phyloP scores from a whole-genome alignment of 1,140 invertebrate species.

The Scaptomyza pallida region DNA sequence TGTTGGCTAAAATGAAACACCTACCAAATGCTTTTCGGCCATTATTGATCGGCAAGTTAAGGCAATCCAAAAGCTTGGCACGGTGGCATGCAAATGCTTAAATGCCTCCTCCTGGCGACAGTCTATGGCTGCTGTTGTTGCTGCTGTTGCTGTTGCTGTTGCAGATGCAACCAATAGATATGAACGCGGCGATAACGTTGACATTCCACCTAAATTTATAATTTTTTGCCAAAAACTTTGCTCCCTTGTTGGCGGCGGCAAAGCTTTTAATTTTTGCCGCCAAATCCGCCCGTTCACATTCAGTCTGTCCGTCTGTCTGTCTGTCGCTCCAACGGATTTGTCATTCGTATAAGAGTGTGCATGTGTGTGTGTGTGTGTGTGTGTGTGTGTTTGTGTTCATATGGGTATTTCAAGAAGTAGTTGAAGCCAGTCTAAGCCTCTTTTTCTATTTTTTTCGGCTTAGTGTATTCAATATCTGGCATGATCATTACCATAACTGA shows the following conservation, averaged over 20 bases:
- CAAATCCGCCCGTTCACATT: constrained; percentile 58
- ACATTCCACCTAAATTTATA: constrained; percentile 83
- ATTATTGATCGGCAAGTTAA: constrained; percentile 68
- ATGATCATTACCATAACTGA: constrained; percentile 80
- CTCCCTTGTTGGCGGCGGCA: constrained; percentile 62
- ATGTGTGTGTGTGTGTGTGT: too few species aligned
- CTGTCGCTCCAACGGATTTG: constrained; percentile 24
- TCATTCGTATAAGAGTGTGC: constrained; percentile 17
- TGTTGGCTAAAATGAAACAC: constrained; percentile 73
- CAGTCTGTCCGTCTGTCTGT: constrained; percentile 5
- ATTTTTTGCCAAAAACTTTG: constrained; percentile 72
- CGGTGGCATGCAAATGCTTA: constrained; percentile 57
- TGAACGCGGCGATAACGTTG: constrained; percentile 77
- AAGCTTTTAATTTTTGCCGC: constrained; percentile 80
- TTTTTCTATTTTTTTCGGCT: constrained; percentile 21
- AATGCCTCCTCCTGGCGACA: constrained; percentile 56
- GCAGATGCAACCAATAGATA: constrained; percentile 75
- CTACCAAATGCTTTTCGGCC: constrained; percentile 71
- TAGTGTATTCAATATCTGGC: constrained; percentile 60
- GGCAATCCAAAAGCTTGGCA: constrained; percentile 8
- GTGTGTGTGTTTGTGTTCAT: not conserved
- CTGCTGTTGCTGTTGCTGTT: constrained; percentile 9
- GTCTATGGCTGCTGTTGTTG: not conserved
- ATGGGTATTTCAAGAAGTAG: constrained; percentile 7
- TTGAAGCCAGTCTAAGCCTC: not conserved